Conservation (phyloP, 2,797 vertebrate genomes). For the Martes flavigula region DNA sequence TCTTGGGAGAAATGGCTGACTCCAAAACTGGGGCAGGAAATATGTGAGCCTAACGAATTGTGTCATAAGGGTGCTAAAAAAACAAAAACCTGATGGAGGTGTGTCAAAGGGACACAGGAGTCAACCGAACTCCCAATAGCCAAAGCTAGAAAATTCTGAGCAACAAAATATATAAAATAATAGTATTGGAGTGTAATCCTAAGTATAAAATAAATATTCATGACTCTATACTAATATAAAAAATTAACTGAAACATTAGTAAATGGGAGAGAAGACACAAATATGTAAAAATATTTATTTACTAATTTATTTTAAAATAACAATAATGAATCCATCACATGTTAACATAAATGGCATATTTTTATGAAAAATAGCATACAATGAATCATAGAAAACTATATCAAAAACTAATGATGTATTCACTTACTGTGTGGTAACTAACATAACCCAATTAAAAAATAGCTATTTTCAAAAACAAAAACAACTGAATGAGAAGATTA, state of each 20-base stretch:
- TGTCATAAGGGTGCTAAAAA: background rate
- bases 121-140: background rate
- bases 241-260: background rate
- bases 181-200: background rate
- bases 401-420: too few species aligned
- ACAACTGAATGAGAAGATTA: background rate
- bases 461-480: background rate
- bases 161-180: background rate
- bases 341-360: background rate
- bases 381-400: too few species aligned
- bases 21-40: background rate
- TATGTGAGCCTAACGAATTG: background rate
- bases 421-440: too few species aligned
- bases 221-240: background rate
- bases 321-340: background rate
- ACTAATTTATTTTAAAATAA: background rate
- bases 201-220: background rate
- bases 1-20: background rate
- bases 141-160: background rate
- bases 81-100: background rate
- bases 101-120: background rate
- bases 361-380: background rate
- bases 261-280: background rate
- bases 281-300: background rate
- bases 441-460: too few species aligned